A percentile compares a stretch with the other conserved stretches of the same genome.
phyloP scores from a whole-genome alignment of 1,140 invertebrate genomes.

The Drosophila lacertosa region DNA sequence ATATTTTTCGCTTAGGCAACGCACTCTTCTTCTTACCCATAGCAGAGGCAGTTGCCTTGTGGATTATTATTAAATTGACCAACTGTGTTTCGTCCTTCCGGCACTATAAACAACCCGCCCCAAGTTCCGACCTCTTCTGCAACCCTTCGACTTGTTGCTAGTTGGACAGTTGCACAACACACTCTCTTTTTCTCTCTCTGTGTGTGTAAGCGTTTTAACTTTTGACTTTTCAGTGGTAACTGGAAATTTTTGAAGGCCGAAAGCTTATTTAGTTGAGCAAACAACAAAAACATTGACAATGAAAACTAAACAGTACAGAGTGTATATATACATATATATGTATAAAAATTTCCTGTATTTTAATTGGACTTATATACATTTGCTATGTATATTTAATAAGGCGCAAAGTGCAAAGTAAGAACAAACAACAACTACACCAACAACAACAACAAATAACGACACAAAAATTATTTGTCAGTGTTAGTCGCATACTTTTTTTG shows the following conservation, averaged over 20 bases:
- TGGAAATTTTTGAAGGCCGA: constrained; percentile 23
- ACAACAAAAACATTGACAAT: constrained; percentile 19
- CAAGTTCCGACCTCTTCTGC: no score
- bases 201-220: constrained; percentile 14
- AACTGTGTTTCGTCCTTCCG: no score
- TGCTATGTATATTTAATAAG: constrained; percentile 63
- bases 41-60: no score
- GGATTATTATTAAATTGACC: neutral
- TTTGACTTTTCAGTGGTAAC: constrained; percentile 38
- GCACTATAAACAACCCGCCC: no score
- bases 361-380: no score
- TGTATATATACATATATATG: neutral
- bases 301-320: constrained; percentile 1
- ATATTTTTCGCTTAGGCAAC: no score
- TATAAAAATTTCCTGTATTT: neutral
- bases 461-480: neutral
- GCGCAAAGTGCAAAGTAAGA: constrained; percentile 62
- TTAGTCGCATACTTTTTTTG: constrained; percentile 2
- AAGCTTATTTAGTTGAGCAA: neutral
- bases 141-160: constrained; percentile 21
- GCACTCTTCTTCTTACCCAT: no score
- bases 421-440: no score
- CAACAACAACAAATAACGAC: constrained; percentile 20
- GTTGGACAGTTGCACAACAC: constrained; percentile 17
- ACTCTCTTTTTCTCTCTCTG: constrained; percentile 1